Conservation (phyloP, 2,888 invertebrate species). For the Netelia virgata region DNA sequence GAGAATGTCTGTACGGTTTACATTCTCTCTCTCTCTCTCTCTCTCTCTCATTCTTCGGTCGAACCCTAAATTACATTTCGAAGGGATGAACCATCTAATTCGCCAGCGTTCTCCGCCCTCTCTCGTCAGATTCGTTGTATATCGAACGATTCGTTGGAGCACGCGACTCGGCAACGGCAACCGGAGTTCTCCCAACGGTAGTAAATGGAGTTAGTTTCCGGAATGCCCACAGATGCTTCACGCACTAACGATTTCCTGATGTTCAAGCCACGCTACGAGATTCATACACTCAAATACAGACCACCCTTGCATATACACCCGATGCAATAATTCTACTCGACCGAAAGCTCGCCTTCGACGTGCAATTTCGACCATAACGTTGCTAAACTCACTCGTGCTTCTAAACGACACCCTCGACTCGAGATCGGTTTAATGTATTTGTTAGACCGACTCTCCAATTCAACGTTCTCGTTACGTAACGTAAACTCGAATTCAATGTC, state of each 20-base stretch:
- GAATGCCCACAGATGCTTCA: conserved; percentile 75
- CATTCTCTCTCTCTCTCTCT: conserved; percentile 12
- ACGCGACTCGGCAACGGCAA: conserved; percentile 53
- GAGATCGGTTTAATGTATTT: conserved; percentile 15
- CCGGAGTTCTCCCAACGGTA: conserved; percentile 61
- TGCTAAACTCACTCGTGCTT: conserved; percentile 14
- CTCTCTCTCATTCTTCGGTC: conserved; percentile 19
- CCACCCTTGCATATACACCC: background rate
- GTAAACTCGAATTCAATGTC: too few species aligned
- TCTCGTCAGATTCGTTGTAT: conserved; percentile 59
- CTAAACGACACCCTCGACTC: conserved; percentile 2
- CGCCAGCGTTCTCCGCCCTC: conserved; percentile 59
- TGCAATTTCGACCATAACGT: conserved; percentile 29
- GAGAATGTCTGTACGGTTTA: conserved; percentile 18
- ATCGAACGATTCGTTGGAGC: conserved; percentile 54
- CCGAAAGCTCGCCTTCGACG: conserved; percentile 8
- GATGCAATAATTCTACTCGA: conserved; percentile 32
- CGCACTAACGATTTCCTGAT: conserved; percentile 77
- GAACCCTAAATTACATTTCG: conserved; percentile 77
- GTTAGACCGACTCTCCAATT: too few species aligned
- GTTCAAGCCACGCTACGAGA: conserved; percentile 64
- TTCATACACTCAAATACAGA: conserved; percentile 1
- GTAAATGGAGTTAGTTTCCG: conserved; percentile 79
- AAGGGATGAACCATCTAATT: conserved; percentile 77
- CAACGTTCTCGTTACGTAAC: too few species aligned